These are phyloP conservation scores for Scaptodrosophila latifasciaeformis DNA, from an alignment of 2,888 invertebrate species.

Conservation along the genomic window DNA sequence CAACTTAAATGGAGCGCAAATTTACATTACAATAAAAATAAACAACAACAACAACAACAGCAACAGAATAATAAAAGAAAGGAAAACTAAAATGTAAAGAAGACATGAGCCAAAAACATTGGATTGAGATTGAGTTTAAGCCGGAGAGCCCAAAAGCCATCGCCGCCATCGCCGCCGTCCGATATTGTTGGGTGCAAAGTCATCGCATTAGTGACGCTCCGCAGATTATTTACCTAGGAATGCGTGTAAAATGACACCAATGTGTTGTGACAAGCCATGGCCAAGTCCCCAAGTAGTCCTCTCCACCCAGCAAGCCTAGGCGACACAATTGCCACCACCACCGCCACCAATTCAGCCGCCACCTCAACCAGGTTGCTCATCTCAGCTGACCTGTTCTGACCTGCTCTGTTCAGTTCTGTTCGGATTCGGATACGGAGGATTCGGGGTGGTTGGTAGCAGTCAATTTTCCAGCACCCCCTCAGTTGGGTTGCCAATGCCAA, in stretches of 20 bases:
- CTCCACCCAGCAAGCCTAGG: neutral
- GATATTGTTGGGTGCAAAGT: conserved; percentile 16
- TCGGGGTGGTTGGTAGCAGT: conserved; percentile 15
- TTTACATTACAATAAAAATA: conserved; percentile 45
- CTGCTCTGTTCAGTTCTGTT: too few relatives aligned
- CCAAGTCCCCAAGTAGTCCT: neutral
- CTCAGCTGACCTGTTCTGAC: neutral
- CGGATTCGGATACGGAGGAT: too few relatives aligned
- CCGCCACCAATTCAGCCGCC: neutral
- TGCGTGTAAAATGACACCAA: conserved; percentile 57
- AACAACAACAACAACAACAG: conserved; percentile 6
- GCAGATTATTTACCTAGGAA: conserved; percentile 60
- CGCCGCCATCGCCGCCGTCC: neutral
- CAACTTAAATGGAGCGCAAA: conserved; percentile 59
- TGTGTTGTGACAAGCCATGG: conserved; percentile 20
- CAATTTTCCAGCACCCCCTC: conserved; percentile 9
- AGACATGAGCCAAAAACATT: neutral
- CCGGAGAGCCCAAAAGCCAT: neutral
- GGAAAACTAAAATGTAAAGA: too few relatives aligned
- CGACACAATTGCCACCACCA: neutral
- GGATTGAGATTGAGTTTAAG: neutral
- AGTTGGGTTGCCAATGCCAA: neutral
- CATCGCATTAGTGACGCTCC: conserved; percentile 60
- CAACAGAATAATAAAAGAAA: neutral
- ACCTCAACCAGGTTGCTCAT: neutral